Evolutionary conservation across 2,113 vertebrate genomes (phyloP), one percentile per base, ranked within the genome.

Genomic region (Zeus faber): DNA sequence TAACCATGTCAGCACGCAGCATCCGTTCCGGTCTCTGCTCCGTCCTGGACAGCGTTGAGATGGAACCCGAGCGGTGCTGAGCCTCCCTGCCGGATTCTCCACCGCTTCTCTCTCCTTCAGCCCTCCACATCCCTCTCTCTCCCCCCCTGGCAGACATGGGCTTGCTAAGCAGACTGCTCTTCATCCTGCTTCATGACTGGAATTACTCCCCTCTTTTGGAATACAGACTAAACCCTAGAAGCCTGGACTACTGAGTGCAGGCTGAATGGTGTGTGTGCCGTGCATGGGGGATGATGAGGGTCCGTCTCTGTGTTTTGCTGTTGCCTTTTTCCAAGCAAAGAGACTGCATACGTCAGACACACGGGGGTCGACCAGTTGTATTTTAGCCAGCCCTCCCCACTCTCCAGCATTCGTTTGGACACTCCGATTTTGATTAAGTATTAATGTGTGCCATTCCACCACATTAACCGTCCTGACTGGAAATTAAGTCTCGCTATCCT

Each of bases 111-210:
- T 67, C 29, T 16, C 24, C 49, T 50, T 25, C 46, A 48, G 29
- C 11, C 33, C 11, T n/a, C 22, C 21, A 51, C 29, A 62, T n/a
- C 51, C 22, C 44, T 23, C 55, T 26, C 35, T 45, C 26, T 35
- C 25, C 71, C 69, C 60, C 65, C 49, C 20, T 52, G 66, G 69
- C 79, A 85, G 81, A 84, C 81, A 90, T 88, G 88, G 81, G 86
- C 86, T 81, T 83, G 67, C 74, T 83, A 37, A 79, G 55, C 56
- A 84, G 81, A 85, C 83, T 83, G 60, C 70, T 85, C 46, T 84
- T 87, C 76, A 80, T 84, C 70, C 71, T 81, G 72, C 84, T 88
- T 71, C 84, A 85, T 79, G 86, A 88, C 72, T 86, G 87, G 86
- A 85, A 87, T 79, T 79, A 79, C 76, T 76, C 65, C 35, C 79